Base-by-base conservation (phyloP, 2,888 invertebrate genomes). In the Stictocephala bisonia region DNA sequence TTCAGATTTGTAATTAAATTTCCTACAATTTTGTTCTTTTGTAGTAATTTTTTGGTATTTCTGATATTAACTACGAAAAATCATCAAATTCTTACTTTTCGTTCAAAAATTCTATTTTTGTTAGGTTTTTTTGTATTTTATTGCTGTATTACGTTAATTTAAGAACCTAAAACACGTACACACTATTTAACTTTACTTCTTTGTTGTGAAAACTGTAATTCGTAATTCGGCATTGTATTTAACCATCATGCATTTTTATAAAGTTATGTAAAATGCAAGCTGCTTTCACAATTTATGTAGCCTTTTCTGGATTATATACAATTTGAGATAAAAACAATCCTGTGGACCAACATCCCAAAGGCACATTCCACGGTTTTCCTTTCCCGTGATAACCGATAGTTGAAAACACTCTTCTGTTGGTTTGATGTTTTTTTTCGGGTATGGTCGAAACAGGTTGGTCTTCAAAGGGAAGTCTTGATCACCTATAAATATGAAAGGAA, bases 231-330 rank as follows among this genome's bases (percentile, higher is more conserved):
- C 26, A 27, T 58, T 58, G 22, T 9, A 27, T 9, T 24, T 15
- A 13, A 20, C 58, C 27, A 58, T 58, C 58, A 58, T 64, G 64
- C 11, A 35, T 26, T 67, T 67, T 67, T 22, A 67, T 35, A 35
- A 67, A 67, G 48, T 67, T 67, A 27, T 67, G 67, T 20, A 67
- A 67, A 48, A 67, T n/a, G 22, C 67, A 67, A 24, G 67, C 67
- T 67, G 67, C 67, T 44, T 67, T 41, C 24, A 67, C 48, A 24
- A n/a, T 41, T 11, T 48, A 11, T 13, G 27, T 48, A n/a, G 48
- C 67, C 22, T 48, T 48, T 24, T 67, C 67, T 13, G 44, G 48
- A 26, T 67, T 41, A 24, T 24, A 48, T 24, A 48, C 67, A 18
- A 67, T 67, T 48, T 67, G 48, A 31, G n/a, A 24, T 15, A 48